phyloP scores from a whole-genome alignment of 2,888 invertebrate species.

The Patella pellucida region DNA sequence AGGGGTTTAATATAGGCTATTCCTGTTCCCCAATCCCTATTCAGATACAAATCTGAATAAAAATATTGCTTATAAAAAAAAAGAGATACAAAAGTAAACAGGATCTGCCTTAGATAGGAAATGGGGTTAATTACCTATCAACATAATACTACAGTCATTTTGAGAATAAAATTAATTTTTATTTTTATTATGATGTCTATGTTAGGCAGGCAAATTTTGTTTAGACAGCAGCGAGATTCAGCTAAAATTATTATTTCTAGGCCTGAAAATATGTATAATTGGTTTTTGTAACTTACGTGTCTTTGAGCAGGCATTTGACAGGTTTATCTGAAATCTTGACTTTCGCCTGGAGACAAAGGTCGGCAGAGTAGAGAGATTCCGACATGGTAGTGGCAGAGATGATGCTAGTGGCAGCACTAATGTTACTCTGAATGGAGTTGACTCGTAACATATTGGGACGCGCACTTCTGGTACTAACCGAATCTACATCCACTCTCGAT shows the following conservation, averaged over 20 bases:
- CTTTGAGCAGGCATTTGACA: slow-evolving; percentile 69
- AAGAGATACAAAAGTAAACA: too few relatives aligned
- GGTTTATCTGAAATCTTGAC: slow-evolving; percentile 74
- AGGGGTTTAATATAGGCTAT: too few relatives aligned
- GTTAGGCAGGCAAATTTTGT: neutral
- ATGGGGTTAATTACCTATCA: too few relatives aligned
- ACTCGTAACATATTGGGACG: neutral
- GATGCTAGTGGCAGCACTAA: slow-evolving; percentile 32
- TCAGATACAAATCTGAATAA: too few relatives aligned
- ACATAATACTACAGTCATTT: neutral
- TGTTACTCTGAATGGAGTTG: slow-evolving; percentile 16
- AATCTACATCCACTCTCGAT: slow-evolving; percentile 36
- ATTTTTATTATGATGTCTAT: neutral
- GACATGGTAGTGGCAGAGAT: slow-evolving; percentile 30
- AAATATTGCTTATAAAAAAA: too few relatives aligned
- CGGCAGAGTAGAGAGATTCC: slow-evolving; percentile 63
- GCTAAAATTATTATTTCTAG: neutral
- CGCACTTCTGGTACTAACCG: slow-evolving; percentile 9
- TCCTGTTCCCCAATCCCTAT: too few relatives aligned
- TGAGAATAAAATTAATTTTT: neutral
- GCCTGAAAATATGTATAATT: neutral
- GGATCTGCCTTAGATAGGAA: too few relatives aligned
- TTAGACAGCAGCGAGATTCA: neutral
- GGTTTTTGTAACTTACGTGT: slow-evolving; percentile 52
- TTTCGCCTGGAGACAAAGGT: slow-evolving; percentile 71